These are phyloP conservation scores for Hippocampus mohnikei DNA, from an alignment of 2,113 vertebrate species.

Conservation along the genomic window DNA sequence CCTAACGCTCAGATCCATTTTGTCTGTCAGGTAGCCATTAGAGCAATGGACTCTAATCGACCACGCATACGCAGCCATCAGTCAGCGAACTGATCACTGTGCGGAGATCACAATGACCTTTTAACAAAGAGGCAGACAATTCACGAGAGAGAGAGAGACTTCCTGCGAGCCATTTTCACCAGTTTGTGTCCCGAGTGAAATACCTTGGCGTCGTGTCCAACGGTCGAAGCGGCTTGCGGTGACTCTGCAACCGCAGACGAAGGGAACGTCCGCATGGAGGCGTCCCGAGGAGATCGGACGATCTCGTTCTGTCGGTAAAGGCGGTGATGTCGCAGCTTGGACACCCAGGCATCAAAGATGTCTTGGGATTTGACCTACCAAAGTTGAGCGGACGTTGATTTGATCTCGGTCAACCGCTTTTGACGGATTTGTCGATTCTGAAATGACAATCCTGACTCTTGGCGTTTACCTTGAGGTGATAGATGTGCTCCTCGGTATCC, in stretches of 20 bases:
- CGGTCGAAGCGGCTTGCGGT: slow-evolving; percentile 80
- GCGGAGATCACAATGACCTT: background rate
- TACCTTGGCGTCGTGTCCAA: slow-evolving; percentile 84
- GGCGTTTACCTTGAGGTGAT: slow-evolving; percentile 89
- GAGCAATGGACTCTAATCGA: slow-evolving; percentile 18
- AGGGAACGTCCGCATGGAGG: slow-evolving; percentile 89
- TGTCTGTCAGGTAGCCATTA: slow-evolving; percentile 8
- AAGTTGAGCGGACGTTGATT: background rate
- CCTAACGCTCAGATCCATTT: slow-evolving; percentile 29
- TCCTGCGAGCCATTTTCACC: background rate
- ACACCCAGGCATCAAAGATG: slow-evolving; percentile 94
- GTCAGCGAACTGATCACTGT: slow-evolving; percentile 15
- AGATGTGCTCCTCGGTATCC: slow-evolving; percentile 98
- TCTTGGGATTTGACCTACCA: slow-evolving; percentile 94
- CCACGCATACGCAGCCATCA: slow-evolving; percentile 17
- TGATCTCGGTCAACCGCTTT: background rate
- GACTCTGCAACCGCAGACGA: slow-evolving; percentile 82
- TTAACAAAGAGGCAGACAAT: background rate
- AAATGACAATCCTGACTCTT: slow-evolving; percentile 1
- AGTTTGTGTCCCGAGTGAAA: background rate
- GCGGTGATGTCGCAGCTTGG: slow-evolving; percentile 90
- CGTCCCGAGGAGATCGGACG: slow-evolving; percentile 90
- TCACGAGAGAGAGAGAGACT: background rate
- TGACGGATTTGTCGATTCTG: background rate
- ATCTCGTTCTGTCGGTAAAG: slow-evolving; percentile 98